A percentile compares a stretch with the other conserved stretches of the same genome.
phyloP scores from a whole-genome alignment of 2,113 vertebrate species.

The Petrocephalus zakoni region DNA sequence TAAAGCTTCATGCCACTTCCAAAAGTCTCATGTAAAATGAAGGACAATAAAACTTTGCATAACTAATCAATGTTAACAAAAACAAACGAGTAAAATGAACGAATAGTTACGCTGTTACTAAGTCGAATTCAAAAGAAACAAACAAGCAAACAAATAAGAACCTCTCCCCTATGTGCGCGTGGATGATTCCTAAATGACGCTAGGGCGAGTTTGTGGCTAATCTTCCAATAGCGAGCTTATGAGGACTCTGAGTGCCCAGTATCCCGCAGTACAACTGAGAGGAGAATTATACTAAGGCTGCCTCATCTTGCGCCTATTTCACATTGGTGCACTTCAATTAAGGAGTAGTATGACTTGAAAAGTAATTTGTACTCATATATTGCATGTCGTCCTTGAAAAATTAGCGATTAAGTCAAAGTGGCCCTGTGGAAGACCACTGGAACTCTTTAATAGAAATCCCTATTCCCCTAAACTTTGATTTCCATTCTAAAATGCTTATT shows the following conservation, averaged over 20 bases:
- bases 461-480: slow-evolving; percentile 39
- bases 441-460: slow-evolving; percentile 49
- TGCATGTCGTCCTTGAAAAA: slow-evolving; percentile 69
- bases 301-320: slow-evolving; percentile 57
- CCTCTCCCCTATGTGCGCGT: neutral
- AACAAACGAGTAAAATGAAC: neutral
- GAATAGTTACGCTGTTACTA: neutral
- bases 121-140: neutral
- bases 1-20: neutral
- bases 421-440: slow-evolving; percentile 48
- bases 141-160: too few species aligned
- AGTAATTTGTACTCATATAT: slow-evolving; percentile 74
- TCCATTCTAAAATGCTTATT: slow-evolving; percentile 54
- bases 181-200: neutral
- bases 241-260: neutral
- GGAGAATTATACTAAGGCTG: slow-evolving; percentile 36
- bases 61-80: neutral
- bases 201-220: neutral
- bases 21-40: neutral
- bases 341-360: slow-evolving; percentile 64
- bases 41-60: neutral
- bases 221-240: neutral
- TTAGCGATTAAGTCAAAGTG: slow-evolving; percentile 59
- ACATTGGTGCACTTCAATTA: slow-evolving; percentile 72
- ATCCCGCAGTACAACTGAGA: slow-evolving; percentile 32